These are phyloP conservation scores for Brachionus angularis DNA, from an alignment of 1,140 invertebrate species.

Conservation along the genomic window DNA sequence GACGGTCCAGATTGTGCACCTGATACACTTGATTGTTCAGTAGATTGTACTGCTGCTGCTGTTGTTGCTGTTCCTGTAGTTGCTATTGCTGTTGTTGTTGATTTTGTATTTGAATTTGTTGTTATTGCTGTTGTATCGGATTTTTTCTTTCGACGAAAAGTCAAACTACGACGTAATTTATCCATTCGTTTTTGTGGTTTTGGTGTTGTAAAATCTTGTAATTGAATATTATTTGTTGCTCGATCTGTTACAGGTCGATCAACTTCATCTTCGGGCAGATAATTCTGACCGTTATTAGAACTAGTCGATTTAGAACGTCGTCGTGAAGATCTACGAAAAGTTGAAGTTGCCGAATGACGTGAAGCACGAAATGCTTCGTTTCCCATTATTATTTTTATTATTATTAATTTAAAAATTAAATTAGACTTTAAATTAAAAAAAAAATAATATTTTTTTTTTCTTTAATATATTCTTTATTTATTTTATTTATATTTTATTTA, in stretches of 20 bases:
- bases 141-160: conserved; percentile 55
- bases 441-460: too few species aligned
- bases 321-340: too few species aligned
- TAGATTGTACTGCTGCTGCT: neutral
- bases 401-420: too few species aligned
- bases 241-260: neutral
- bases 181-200: conserved; percentile 49
- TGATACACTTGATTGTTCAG: neutral
- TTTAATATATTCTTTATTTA: too few species aligned
- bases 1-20: neutral
- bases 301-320: too few species aligned
- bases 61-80: neutral
- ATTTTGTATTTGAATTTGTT: neutral
- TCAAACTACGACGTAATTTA: conserved; percentile 54
- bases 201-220: neutral
- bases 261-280: conserved; percentile 18
- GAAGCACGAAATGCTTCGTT: conserved; percentile 6
- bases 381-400: too few species aligned
- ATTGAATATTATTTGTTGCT: too few species aligned
- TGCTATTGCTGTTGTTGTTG: neutral
- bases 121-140: neutral
- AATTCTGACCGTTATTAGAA: neutral
- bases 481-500: too few species aligned
- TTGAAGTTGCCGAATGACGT: conserved; percentile 2
- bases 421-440: too few species aligned